Percentiles rank a stretch among this genome's conserved stretches.
Evolutionary conservation across 2,888 invertebrate species (phyloP).

Genomic region (Dynastes tityus): DNA sequence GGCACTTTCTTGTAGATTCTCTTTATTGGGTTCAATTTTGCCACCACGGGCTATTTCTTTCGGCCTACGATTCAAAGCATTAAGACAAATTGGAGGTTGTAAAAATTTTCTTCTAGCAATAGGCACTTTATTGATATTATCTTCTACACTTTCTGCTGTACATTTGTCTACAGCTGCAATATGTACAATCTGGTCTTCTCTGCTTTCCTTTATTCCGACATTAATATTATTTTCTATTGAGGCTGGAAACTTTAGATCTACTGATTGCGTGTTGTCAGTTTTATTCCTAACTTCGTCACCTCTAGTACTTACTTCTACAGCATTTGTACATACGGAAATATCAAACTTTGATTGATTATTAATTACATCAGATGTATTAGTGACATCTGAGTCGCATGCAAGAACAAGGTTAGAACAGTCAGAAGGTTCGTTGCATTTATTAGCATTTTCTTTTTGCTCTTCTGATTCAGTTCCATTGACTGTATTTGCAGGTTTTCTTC

Average conservation of each 20-base stretch:
- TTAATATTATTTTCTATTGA: not conserved
- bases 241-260: not conserved
- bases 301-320: slow-evolving; percentile 42
- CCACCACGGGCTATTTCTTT: slow-evolving; percentile 52
- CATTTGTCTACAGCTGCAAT: not conserved
- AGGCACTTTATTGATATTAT: slow-evolving; percentile 58
- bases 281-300: slow-evolving; percentile 3
- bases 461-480: slow-evolving; percentile 63
- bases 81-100: slow-evolving; percentile 60
- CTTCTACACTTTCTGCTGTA: slow-evolving; percentile 54
- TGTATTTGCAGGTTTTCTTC: slow-evolving; percentile 66
- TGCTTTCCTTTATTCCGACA: slow-evolving; percentile 2
- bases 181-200: slow-evolving; percentile 11
- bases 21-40: slow-evolving; percentile 56
- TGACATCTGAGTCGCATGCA: slow-evolving; percentile 43
- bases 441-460: slow-evolving; percentile 60
- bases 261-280: not conserved
- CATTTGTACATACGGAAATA: slow-evolving; percentile 16
- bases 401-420: slow-evolving; percentile 41
- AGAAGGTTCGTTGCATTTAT: slow-evolving; percentile 30
- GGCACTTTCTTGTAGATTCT: slow-evolving; percentile 50
- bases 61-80: slow-evolving; percentile 56
- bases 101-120: slow-evolving; percentile 59
- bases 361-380: slow-evolving; percentile 1
- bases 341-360: slow-evolving; percentile 46